Conservation (phyloP, 2,113 vertebrate genomes). For the Lycaon pictus region DNA sequence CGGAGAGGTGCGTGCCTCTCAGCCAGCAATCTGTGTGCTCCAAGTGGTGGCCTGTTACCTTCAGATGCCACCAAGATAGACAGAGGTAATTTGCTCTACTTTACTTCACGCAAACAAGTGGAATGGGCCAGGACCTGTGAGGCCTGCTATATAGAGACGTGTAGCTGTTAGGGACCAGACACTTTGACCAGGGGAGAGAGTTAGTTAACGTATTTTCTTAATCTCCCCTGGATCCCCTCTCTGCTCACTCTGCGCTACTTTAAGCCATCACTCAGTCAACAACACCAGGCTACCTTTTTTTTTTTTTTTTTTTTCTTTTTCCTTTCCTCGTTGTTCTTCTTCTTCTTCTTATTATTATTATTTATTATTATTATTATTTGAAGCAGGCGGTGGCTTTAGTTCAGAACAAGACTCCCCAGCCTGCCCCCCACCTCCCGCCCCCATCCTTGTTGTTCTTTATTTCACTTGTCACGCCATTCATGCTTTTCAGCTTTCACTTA, state of each 20-base stretch:
- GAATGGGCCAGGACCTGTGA: background rate
- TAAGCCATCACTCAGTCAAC: background rate
- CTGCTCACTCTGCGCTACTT: background rate
- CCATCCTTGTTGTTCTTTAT: background rate
- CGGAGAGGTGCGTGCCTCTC: rapidly evolving
- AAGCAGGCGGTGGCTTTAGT: too few species aligned
- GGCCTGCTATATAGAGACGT: rapidly evolving
- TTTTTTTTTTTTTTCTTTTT: background rate
- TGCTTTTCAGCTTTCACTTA: background rate
- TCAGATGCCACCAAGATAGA: background rate
- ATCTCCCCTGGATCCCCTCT: background rate
- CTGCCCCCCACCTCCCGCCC: too few species aligned
- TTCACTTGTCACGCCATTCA: background rate
- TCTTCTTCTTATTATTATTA: too few species aligned
- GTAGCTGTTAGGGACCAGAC: background rate
- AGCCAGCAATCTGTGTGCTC: background rate
- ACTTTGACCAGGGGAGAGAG: background rate
- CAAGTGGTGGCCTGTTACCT: background rate
- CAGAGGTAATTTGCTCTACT: background rate
- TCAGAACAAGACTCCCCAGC: too few species aligned
- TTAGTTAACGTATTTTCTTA: background rate
- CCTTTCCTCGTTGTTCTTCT: background rate
- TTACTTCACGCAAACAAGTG: background rate
- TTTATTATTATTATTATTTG: too few species aligned
- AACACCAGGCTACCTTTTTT: rapidly evolving